Evolutionary conservation across 2,797 vertebrate species (phyloP), one percentile per base, ranked within the genome.

Genomic region (Argya squamiceps): DNA sequence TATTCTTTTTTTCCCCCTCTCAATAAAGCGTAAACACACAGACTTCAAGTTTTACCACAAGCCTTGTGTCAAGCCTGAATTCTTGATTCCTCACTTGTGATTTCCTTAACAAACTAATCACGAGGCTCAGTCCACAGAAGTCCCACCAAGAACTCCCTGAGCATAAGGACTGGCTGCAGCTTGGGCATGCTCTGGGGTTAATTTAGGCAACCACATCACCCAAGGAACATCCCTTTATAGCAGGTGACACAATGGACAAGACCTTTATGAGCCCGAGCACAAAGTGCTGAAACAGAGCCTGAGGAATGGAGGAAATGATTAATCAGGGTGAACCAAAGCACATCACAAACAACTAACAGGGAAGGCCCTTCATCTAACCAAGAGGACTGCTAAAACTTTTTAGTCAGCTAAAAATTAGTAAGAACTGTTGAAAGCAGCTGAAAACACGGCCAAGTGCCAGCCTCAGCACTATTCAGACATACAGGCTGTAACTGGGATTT

Each of bases 251-350:
- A 71, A 3, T 0, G 24, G 27, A 26, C 41, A 81, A 50, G 71
- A 29, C 30, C 59, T 84, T 30, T 2, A 39, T 2, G 30, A 94
- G 62, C 26, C n/a, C 0, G 5, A 59, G 34, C 10, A 53, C 4
- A 15, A 52, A 34, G 2, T 32, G 3, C 16, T 68, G 79, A 81
- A 86, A 27, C 36, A 39, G 12, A 36, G 18, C 59, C 73, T 8
- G 27, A 78, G 52, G 93, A 92, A 94, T 17, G 63, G 67, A 81
- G 95, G 95, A 96, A 97, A n/a, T 91, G 86, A 96, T 89, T 94
- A 93, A 96, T 49, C 9, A 1, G 21, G 10, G 26, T 22, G 59
- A 88, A 55, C 19, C 2, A 4, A 75, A 63, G 65, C 55, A 27
- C 24, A 63, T 23, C 53, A 29, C 52, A 62, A 91, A 58, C 82